Base-by-base conservation (phyloP, 2,113 vertebrate genomes). In the Pachycephala philippinensis region DNA sequence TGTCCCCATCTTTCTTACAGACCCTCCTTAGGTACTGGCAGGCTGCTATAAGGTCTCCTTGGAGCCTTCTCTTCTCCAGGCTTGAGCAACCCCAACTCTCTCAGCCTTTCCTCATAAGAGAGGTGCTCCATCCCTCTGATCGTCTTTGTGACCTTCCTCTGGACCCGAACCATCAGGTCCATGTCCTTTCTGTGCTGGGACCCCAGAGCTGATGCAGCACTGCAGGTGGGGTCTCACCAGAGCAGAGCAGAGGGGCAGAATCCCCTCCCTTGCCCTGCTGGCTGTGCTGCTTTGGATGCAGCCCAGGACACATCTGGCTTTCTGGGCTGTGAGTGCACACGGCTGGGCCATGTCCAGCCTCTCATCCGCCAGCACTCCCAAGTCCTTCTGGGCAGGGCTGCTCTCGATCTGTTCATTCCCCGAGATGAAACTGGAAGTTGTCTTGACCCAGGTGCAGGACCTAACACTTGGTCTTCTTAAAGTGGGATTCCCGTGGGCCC, bases 301-400 rank as follows among this genome's bases (percentile, higher is more conserved):
- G 50, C n/a, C 54, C 49, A 61, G 37, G 50, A 14, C 1, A 5
- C 0, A 0, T 2, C 1, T 70, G 44, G 10, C 11, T 59, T 6
- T 37, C 39, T 53, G 39, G 6, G 8, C 16, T 47, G 18, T 2
- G 3, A 9, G 26, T 1, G 2, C 6, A 1, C n/a, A 8, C 26
- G 7, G 11, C 13, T 5, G 7, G 26, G 3, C 22, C 12, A 8
- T 14, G 12, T 66, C 15, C 50, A 53, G 15, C 10, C 26, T 66
- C 22, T 56, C 11, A 56, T 5, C 21, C 10, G 6, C 9, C 39
- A 40, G 13, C 23, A 49, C 2, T 2, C 9, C 1, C 1, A 3
- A 49, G 27, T 26, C 28, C 24, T 71, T 60, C 31, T 30, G 0
- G 0, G 4, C 31, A 61, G 15, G n/a, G 24, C 27, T 56, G 15